Evolutionary conservation across 2,888 invertebrate species (phyloP).

Genomic region (Harpalus rubripes): DNA sequence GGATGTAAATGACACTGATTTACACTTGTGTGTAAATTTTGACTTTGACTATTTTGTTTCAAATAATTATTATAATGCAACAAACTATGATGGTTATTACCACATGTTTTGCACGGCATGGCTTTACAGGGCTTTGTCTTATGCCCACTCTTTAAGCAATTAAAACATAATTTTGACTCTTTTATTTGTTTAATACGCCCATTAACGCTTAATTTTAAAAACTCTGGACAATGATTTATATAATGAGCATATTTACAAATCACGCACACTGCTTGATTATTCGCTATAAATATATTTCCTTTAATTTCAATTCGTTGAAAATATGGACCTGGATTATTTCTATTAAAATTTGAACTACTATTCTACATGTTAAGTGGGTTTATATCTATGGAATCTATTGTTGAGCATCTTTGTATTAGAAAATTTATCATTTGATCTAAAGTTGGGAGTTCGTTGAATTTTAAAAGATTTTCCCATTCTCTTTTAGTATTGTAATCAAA

Average conservation of each 20-base stretch:
- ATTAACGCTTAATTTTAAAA: background rate
- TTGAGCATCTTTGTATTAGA: constrained; percentile 38
- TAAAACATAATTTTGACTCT: constrained; percentile 1
- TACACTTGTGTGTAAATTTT: background rate
- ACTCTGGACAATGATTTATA: constrained; percentile 18
- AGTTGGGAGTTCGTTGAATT: background rate
- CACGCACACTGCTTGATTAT: background rate
- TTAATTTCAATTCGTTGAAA: background rate
- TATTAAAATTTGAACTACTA: background rate
- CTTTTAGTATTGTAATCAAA: constrained; percentile 18
- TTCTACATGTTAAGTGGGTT: background rate
- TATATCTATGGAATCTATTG: constrained; percentile 38
- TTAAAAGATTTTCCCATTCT: constrained; percentile 32
- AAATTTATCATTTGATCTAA: constrained; percentile 38
- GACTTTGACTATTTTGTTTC: background rate
- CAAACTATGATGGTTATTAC: background rate
- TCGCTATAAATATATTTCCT: background rate
- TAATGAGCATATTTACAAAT: constrained; percentile 5
- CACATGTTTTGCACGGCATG: background rate
- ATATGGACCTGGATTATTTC: background rate
- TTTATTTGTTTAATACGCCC: background rate
- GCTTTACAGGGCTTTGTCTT: background rate
- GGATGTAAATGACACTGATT: background rate
- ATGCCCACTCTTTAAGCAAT: background rate
- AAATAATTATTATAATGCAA: background rate